phyloP scores from a whole-genome alignment of 2,888 invertebrate genomes.

The Ormyrus labotus region DNA sequence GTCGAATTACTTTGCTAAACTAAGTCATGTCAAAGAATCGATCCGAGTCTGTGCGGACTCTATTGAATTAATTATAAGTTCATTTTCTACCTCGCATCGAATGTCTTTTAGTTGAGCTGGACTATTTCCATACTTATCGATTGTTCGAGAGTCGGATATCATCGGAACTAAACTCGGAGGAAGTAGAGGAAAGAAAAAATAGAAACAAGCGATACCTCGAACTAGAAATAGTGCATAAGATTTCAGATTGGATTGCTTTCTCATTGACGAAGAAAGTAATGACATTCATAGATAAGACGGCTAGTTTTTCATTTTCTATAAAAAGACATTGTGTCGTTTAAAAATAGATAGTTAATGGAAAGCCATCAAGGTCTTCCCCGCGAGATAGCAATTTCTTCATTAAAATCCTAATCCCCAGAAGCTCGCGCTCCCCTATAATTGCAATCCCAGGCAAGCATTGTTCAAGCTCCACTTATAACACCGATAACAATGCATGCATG shows the following conservation, averaged over 20 bases:
- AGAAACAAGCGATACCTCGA: not conserved
- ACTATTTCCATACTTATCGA: constrained; percentile 42
- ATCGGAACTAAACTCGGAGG: not conserved
- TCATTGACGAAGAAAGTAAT: too few relatives aligned
- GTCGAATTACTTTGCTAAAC: not conserved
- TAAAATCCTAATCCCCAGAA: not conserved
- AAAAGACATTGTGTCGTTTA: too few relatives aligned
- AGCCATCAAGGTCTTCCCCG: too few relatives aligned
- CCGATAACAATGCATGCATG: too few relatives aligned
- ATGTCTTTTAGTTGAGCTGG: constrained; percentile 36
- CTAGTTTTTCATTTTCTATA: too few relatives aligned
- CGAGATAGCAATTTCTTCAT: too few relatives aligned
- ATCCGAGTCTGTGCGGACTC: constrained; percentile 52
- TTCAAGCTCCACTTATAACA: not conserved
- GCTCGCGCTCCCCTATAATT: not conserved
- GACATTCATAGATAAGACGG: too few relatives aligned
- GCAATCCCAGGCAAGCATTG: constrained; percentile 4
- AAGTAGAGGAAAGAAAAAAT: not conserved
- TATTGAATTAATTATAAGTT: constrained; percentile 65
- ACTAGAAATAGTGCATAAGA: not conserved
- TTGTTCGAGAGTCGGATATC: not conserved
- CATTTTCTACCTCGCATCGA: constrained; percentile 63
- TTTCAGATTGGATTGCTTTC: too few relatives aligned
- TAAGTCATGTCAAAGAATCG: constrained; percentile 58
- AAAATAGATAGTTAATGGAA: too few relatives aligned